Evolutionary conservation across 1,140 invertebrate species (phyloP), one percentile per base, ranked within the genome.

Genomic region (Agrypnia vestita): DNA sequence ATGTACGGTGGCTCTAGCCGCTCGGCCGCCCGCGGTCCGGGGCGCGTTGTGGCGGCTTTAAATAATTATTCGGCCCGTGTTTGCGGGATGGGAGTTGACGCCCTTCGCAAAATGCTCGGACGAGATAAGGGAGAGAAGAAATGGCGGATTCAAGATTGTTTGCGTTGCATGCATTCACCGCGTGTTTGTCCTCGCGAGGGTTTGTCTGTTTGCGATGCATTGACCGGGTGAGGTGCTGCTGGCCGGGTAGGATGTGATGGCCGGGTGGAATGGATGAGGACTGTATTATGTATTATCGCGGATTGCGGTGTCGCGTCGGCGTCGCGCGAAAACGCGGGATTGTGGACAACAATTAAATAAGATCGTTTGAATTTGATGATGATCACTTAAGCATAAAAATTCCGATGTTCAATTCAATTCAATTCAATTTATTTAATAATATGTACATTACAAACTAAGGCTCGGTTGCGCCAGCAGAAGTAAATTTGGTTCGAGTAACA

Each of bases 1-100:
- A n/a, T n/a, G n/a, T n/a, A n/a, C 25, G 25, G 25, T 35, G 25
- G 25, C 25, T 35, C 25, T 6, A 35, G 25, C 25, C 25, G 25
- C 25, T n/a, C n/a, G n/a, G n/a, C n/a, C n/a, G n/a, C n/a, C n/a
- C n/a, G n/a, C n/a, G 55, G 15, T n/a, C 21, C 12, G 55, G 17
- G 55, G 55, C 17, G 25, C 25, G 25, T 35, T 35, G 25, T 35
- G 25, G 1, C 25, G 6, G 25, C 25, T 59, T 9, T 19, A 19
- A 59, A 59, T 59, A 19, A 64, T 44, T 64, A 64, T 71, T 71
- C 67, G 43, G 67, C 43, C 19, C 25, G 35, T 71, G 67, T 71
- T 71, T 71, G 67, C 67, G 11, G 43, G 43, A 15, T 49, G 67
- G 8, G 47, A 71, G 46, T 71, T 71, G 67, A 71, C 67, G 67